These are phyloP conservation scores for Metalampra italica DNA, from an alignment of 2,888 invertebrate species.

Conservation along the genomic window DNA sequence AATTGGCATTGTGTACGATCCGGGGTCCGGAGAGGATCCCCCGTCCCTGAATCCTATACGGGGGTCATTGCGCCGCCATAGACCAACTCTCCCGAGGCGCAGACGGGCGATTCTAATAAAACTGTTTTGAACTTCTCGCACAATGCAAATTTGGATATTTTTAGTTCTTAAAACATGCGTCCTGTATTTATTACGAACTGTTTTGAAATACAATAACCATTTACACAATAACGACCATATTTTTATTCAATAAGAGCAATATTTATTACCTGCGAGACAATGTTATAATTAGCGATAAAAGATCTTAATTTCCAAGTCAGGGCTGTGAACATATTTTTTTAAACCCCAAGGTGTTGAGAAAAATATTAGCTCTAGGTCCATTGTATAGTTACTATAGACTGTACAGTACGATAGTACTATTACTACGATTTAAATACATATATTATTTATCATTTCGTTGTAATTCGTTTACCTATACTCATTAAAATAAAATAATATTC, in stretches of 20 bases:
- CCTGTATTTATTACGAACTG: slow-evolving; percentile 17
- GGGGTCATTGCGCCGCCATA: not conserved
- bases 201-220: slow-evolving; percentile 27
- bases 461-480: no score
- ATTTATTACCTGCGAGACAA: slow-evolving; percentile 37
- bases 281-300: slow-evolving; percentile 38
- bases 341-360: slow-evolving; percentile 13
- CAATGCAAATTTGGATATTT: slow-evolving; percentile 1
- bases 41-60: not conserved
- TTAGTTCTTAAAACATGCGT: slow-evolving; percentile 2
- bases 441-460: no score
- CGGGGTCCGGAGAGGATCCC: not conserved
- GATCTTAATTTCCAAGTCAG: slow-evolving; percentile 30
- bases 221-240: slow-evolving; percentile 40
- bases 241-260: no score
- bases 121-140: slow-evolving; percentile 9
- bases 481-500: no score
- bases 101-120: slow-evolving; percentile 13
- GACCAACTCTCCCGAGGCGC: not conserved
- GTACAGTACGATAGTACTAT: no score
- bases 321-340: slow-evolving; percentile 30
- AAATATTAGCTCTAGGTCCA: not conserved
- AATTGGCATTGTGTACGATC: slow-evolving; percentile 54
- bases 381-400: no score
- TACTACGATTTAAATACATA: no score